Base-by-base conservation (phyloP, 2,797 vertebrate genomes). In the Nasua narica region DNA sequence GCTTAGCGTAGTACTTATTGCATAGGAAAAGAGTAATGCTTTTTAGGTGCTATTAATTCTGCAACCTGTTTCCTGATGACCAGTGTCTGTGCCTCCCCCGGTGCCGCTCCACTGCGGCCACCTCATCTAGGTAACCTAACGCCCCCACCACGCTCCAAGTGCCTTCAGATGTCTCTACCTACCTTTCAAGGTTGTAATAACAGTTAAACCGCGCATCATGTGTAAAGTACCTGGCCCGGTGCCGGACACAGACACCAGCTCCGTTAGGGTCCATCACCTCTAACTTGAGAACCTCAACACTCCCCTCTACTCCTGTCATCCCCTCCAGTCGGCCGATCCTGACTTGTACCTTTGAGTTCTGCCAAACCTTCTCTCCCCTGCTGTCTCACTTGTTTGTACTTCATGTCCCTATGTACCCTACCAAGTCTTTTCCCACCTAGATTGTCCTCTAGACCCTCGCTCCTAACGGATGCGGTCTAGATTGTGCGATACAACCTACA, bases 41-140 rank as follows among this genome's bases (percentile, higher is more conserved):
- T 65, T 93, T 81, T 35, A 90, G 56, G 43, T 54, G 11, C 67
- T 72, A 0, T 46, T 74, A 52, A 23, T 88, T 46, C 78, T 79
- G 85, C 94, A 74, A 77, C 84, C 46, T 58, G 69, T 89, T 93
- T 82, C n/a, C 91, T 82, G n/a, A 13, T 88, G 58, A 67, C 85
- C 58, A 65, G 67, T 50, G 9, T 90, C 58, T 27, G 40, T 27
- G 40, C 40, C 72, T 81, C 12, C 79, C 58, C 74, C 40, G 23
- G 3, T 7, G 2, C 7, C 21, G 65, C 21, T 65, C 40, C 69
- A 29, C 52, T 23, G 27, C 29, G 43, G 46, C 19, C 43, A 35
- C 50, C 27, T 94, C 52, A 18, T 43, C 52, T 37, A 43, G n/a
- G 19, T 78, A 25, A 32, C 69, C 62, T n/a, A 52, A 43, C 14